Conservation (phyloP, 2,113 vertebrate species). For the Prunella himalayana region DNA sequence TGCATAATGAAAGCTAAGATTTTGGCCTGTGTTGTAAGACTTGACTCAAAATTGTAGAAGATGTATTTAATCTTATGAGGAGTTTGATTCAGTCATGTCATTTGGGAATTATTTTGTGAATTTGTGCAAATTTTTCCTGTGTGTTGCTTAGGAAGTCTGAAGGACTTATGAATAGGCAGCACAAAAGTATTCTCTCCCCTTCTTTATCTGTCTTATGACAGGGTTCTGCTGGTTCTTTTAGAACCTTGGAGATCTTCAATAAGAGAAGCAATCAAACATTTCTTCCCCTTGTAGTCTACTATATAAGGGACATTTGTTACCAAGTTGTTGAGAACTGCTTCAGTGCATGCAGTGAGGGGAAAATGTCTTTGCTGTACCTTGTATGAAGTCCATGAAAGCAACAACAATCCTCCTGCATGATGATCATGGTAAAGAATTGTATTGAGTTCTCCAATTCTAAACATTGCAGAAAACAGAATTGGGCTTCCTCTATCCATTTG, state of each 20-base stretch:
- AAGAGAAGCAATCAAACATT: neutral
- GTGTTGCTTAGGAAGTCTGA: neutral
- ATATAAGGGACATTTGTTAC: neutral
- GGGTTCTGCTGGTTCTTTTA: neutral
- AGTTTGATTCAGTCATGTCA: neutral
- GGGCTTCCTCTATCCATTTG: neutral
- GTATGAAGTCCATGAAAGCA: neutral
- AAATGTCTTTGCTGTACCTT: neutral
- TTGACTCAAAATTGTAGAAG: neutral
- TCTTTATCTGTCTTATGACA: neutral
- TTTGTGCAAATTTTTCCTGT: neutral
- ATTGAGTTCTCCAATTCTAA: neutral
- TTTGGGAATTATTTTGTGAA: neutral
- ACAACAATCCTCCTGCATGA: neutral
- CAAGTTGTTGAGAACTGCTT: neutral
- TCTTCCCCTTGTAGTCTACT: neutral
- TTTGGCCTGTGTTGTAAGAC: neutral
- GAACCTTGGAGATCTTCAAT: neutral
- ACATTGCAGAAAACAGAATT: neutral
- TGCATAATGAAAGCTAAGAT: neutral
- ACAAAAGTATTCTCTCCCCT: neutral
- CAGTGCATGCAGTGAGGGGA: neutral
- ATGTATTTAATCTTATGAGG: neutral
- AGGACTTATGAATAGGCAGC: neutral
- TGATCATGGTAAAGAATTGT: neutral